These are phyloP conservation scores for Drosophila meridionalis DNA, from an alignment of 2,888 invertebrate genomes.

Conservation along the genomic window DNA sequence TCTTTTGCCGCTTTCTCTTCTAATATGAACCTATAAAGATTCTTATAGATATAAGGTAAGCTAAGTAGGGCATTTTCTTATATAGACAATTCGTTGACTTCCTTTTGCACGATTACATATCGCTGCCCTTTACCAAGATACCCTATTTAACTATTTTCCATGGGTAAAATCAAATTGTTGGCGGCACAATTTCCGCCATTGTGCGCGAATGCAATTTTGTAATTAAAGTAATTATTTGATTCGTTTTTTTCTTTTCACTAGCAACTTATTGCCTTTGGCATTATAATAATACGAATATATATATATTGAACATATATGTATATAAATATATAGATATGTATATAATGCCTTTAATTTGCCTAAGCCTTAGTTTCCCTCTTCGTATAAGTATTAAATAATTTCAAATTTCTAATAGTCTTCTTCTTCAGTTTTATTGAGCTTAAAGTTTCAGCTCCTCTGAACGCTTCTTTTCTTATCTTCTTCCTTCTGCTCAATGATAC, in stretches of 20 bases:
- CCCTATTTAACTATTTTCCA: background rate
- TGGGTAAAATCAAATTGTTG: conserved; percentile 22
- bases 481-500: background rate
- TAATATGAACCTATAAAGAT: too few relatives aligned
- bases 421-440: too few relatives aligned
- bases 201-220: conserved; percentile 52
- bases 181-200: conserved; percentile 42
- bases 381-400: too few relatives aligned
- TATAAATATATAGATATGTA: background rate
- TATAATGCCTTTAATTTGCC: background rate
- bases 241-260: conserved; percentile 14
- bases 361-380: too few relatives aligned
- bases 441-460: background rate
- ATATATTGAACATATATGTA: background rate
- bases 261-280: background rate
- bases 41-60: background rate
- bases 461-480: background rate
- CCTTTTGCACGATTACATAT: background rate
- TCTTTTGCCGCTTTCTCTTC: background rate
- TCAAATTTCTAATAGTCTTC: too few relatives aligned
- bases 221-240: conserved; percentile 62
- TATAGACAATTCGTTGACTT: background rate
- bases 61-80: background rate
- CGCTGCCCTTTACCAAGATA: background rate
- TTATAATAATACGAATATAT: background rate